Percentiles rank a stretch among this genome's conserved stretches.
Conservation (phyloP, 2,888 invertebrate species). For the Caenorhabditis virilis region DNA sequence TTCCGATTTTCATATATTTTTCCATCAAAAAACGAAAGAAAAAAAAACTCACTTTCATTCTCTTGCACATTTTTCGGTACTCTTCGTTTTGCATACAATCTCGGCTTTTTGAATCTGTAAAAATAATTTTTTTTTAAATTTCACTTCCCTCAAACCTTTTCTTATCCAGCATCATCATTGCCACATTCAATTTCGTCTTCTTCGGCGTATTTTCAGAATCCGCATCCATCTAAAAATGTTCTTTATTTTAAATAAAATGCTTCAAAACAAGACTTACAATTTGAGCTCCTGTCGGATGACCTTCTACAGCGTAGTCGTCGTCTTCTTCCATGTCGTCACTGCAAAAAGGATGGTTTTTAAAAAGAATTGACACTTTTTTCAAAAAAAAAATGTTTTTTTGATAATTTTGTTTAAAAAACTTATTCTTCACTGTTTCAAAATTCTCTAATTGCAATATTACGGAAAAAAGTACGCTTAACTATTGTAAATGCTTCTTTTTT, state of each 20-base stretch:
- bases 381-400: too few species aligned
- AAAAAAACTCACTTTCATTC: constrained; percentile 36
- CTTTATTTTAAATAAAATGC: background rate
- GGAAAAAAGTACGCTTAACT: too few species aligned
- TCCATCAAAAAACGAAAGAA: too few species aligned
- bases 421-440: too few species aligned
- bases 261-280: constrained; percentile 16
- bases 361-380: too few species aligned
- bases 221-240: constrained; percentile 21
- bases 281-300: constrained; percentile 34
- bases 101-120: constrained; percentile 4
- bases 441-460: too few species aligned
- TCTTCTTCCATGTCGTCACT: constrained; percentile 23
- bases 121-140: too few species aligned
- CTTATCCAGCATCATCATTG: background rate
- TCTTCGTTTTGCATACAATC: constrained; percentile 8
- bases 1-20: too few species aligned
- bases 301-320: constrained; percentile 36
- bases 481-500: too few species aligned
- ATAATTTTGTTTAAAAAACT: too few species aligned
- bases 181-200: constrained; percentile 34
- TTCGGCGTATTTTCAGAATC: constrained; percentile 17
- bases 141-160: too few species aligned
- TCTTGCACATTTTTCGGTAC: constrained; percentile 11
- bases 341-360: too few species aligned